Base-by-base conservation (phyloP, 2,797 vertebrate genomes). In the Spatula clypeata region DNA sequence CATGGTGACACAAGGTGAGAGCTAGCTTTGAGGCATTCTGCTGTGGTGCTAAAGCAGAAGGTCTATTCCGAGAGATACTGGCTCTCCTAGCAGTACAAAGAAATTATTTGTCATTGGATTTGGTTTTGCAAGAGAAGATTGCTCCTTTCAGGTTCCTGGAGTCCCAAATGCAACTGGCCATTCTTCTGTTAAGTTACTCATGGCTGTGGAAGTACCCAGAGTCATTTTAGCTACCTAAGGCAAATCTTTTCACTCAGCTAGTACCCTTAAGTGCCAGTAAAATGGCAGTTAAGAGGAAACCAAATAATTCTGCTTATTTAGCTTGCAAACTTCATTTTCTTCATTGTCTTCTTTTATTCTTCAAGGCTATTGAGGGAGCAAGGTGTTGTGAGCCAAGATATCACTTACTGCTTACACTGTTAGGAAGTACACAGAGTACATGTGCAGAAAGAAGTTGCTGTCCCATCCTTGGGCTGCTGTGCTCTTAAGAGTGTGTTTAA, bases 201-300 rank as follows among this genome's bases (percentile, higher is more conserved):
- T 0, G 0, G 29, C 58, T 40, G 5, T 36, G 21, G 64, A 91
- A 29, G 40, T 49, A 34, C 4, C 0, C 20, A 13, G 19, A 13
- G n/a, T 4, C 49, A 5, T 55, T 77, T 75, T 27, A 74, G 5
- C 27, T 38, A 79, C 42, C 24, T 38, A 53, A 88, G 42, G 58
- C 29, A 75, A 15, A 58, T 34, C 26, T 72, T 86, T 77, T 75
- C 38, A 19, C 7, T 60, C 23, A 62, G 53, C n/a, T 77, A 31
- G 15, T 38, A 18, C 14, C 4, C 58, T 84, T 23, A 72, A 53
- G 4, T 60, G 24, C 7, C 9, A 73, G 29, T 38, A 79, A 62
- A 87, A 72, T 5, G 49, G 16, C 21, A 51, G 20, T 38, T 81
- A 76, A 70, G 61, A 21, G 14, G 77, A 3, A 32, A 24, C 2